Conservation (phyloP, 1,140 invertebrate genomes). For the Druon quercuslanigerum region DNA sequence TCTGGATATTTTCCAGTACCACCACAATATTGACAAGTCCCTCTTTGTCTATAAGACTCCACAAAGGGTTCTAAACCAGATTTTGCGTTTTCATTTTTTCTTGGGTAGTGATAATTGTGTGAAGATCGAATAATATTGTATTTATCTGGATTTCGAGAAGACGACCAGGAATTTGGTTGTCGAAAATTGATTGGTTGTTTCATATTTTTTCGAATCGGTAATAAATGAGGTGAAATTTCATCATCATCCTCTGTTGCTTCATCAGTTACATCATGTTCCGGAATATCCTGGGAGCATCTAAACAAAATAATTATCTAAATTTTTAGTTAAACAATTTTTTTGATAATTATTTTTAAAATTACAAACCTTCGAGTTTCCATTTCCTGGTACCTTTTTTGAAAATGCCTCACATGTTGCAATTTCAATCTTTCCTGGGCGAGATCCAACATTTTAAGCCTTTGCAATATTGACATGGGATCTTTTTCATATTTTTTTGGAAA, state of each 20-base stretch:
- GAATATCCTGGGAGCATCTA: slow-evolving; percentile 39
- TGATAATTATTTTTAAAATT: background rate
- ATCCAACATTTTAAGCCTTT: slow-evolving; percentile 3
- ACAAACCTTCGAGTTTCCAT: background rate
- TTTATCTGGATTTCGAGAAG: background rate
- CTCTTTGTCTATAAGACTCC: slow-evolving; percentile 4
- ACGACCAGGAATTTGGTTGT: background rate
- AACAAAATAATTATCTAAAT: background rate
- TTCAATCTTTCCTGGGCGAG: background rate
- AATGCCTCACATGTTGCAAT: background rate
- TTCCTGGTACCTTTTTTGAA: background rate
- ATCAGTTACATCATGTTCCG: slow-evolving; percentile 44
- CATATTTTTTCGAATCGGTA: background rate
- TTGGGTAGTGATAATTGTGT: background rate
- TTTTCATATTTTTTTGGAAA: slow-evolving; percentile 23
- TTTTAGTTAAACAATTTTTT: background rate
- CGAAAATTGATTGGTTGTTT: slow-evolving; percentile 7
- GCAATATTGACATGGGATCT: background rate
- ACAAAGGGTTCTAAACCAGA: background rate
- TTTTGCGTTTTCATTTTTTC: background rate
- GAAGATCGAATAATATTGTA: background rate
- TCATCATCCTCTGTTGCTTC: slow-evolving; percentile 48
- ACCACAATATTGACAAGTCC: slow-evolving; percentile 5
- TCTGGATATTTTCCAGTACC: background rate
- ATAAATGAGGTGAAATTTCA: background rate